phyloP scores from a whole-genome alignment of 2,888 invertebrate species.

The Pristionchus maxplancki region DNA sequence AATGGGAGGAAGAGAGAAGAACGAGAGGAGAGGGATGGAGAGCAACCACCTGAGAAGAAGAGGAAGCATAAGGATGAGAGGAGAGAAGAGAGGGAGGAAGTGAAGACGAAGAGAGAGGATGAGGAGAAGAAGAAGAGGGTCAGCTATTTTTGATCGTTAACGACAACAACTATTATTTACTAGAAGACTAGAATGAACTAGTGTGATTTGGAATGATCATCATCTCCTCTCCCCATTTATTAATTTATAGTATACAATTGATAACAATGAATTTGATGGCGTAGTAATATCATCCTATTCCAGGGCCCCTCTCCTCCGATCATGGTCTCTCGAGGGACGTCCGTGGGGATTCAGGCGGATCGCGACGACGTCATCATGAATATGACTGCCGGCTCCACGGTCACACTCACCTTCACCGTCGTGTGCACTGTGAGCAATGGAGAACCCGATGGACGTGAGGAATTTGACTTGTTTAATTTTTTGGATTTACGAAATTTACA shows the following conservation, averaged over 20 bases:
- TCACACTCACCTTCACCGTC: slow-evolving; percentile 42
- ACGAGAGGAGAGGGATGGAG: background rate
- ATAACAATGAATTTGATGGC: no score
- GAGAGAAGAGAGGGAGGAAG: background rate
- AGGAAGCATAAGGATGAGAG: background rate
- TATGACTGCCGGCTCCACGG: background rate
- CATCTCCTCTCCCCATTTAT: no score
- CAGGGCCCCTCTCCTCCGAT: background rate
- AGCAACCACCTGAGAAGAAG: slow-evolving; percentile 20
- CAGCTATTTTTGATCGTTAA: background rate
- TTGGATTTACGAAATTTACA: no score
- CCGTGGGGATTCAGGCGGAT: slow-evolving; percentile 2
- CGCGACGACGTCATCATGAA: slow-evolving; percentile 10
- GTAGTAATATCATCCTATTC: background rate
- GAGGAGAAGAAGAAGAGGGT: background rate
- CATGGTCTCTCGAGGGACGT: background rate
- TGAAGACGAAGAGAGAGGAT: background rate
- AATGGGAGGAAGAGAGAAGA: slow-evolving; percentile 34
- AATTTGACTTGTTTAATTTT: background rate
- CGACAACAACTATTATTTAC: no score
- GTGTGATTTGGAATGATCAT: no score
- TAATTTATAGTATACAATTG: no score
- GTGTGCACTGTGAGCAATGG: background rate
- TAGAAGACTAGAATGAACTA: no score
- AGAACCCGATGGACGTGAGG: background rate